Conservation (phyloP, 2,113 vertebrate species). For the Orthonyx spaldingii region DNA sequence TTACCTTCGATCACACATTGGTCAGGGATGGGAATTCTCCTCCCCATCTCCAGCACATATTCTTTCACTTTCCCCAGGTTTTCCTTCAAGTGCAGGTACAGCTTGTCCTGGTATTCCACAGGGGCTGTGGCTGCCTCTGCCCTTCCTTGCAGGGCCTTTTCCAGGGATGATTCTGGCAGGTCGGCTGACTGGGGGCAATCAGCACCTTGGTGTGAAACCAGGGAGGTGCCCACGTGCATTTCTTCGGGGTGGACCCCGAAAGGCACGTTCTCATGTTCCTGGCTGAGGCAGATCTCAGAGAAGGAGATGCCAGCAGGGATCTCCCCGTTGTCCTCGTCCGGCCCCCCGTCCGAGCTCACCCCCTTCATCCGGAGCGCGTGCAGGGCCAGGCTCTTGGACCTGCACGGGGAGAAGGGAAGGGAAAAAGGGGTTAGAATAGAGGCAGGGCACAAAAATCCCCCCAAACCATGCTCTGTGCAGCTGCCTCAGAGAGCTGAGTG, state of each 20-base stretch:
- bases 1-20: constrained; percentile 93
- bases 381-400: constrained; percentile 88
- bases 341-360: constrained; percentile 69
- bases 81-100: constrained; percentile 85
- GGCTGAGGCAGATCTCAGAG: constrained; percentile 64
- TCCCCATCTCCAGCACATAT: constrained; percentile 78
- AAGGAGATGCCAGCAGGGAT: constrained; percentile 62
- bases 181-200: neutral
- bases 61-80: constrained; percentile 82
- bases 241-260: neutral
- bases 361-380: constrained; percentile 70
- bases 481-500: neutral
- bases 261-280: constrained; percentile 1
- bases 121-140: neutral
- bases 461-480: neutral
- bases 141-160: neutral
- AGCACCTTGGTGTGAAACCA: constrained; percentile 27
- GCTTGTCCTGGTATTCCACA: constrained; percentile 72
- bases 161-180: constrained; percentile 2
- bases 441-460: neutral
- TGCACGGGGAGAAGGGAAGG: constrained; percentile 35
- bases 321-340: constrained; percentile 64
- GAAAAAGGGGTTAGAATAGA: neutral
- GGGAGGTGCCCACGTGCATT: neutral
- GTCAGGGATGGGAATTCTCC: constrained; percentile 85